Evolutionary conservation across 2,888 invertebrate species (phyloP).

Genomic region (Neria commutata): DNA sequence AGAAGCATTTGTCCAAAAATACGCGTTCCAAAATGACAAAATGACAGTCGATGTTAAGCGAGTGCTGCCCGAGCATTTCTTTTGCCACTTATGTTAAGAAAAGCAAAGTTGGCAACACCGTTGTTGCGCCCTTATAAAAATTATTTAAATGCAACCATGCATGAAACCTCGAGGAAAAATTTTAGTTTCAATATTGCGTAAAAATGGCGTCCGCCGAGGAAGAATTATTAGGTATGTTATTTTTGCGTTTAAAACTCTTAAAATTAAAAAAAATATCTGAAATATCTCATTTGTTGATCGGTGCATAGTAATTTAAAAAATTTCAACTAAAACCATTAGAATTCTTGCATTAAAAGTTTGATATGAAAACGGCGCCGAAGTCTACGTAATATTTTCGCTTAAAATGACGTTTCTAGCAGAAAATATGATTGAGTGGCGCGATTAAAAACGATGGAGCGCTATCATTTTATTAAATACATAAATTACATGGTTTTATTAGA

Average conservation of each 20-base stretch:
- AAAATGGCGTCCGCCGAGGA: conserved; percentile 61
- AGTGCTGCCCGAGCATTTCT: too few relatives aligned
- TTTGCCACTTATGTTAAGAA: too few relatives aligned
- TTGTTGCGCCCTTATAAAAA: too few relatives aligned
- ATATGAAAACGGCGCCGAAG: background rate
- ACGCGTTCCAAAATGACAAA: too few relatives aligned
- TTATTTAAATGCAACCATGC: too few relatives aligned
- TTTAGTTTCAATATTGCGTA: conserved; percentile 38
- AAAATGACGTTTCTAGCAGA: too few relatives aligned
- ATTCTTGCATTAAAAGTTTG: background rate
- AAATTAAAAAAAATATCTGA: conserved; percentile 1
- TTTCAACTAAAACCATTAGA: too few relatives aligned
- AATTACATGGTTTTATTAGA: background rate
- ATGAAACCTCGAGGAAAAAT: too few relatives aligned
- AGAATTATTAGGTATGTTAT: conserved; percentile 55
- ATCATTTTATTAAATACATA: background rate
- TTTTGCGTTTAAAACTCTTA: conserved; percentile 2
- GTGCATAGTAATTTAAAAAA: background rate
- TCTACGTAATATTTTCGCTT: too few relatives aligned
- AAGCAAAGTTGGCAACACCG: too few relatives aligned
- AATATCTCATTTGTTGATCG: background rate
- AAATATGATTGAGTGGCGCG: background rate
- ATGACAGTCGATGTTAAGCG: too few relatives aligned
- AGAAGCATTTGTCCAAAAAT: too few relatives aligned
- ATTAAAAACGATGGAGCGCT: background rate